Base-by-base conservation (phyloP, 2,113 vertebrate genomes). In the Prietella phreatophila region DNA sequence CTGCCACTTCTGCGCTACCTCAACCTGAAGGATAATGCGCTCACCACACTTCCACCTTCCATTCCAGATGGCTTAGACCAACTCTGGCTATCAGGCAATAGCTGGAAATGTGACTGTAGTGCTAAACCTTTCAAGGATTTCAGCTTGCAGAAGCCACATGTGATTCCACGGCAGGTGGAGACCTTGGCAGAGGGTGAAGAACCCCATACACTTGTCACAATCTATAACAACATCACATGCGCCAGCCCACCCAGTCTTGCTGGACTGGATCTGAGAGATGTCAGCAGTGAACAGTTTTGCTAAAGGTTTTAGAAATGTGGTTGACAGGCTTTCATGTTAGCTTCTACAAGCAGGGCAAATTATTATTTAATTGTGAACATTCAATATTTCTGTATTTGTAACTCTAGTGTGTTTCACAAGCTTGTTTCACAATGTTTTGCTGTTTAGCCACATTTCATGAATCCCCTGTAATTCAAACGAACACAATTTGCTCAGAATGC, bases 161-260 rank as follows among this genome's bases (percentile, higher is more conserved):
- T 96, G 11, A 95, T 98, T 14, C 97, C 97, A 0, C 96, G 97
- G 58, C 96, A 95, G 0, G 93, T 97, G 33, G 96, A 96, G 92
- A 97, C 96, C 0, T 89, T 96, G 42, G 93, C 93, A 0, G 98
- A 98, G 83, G 96, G 96, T 0, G 97, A 99, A 0, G 96, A 98
- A 67, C 86, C 92, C 65, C 97, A 96, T 3, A 65, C 91, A 0
- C 95, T 97, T 0, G 55, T 95, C 50, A 96, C 96, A 50, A 94
- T 96, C 67, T 96, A 97, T 93, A 99, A 99, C 93, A 99, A 99
- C 86, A 96, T 99, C 91, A 99, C 97, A 73, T 99, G 98, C 76
- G 93, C 89, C 56, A 93, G 95, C 50, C 98, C 98, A 0, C 91
- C 93, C 0, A 89, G 87, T 0, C 19, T 97, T 53, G 91, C 91